Evolutionary conservation across 2,888 invertebrate species (phyloP).

Genomic region (Athalia cordata): DNA sequence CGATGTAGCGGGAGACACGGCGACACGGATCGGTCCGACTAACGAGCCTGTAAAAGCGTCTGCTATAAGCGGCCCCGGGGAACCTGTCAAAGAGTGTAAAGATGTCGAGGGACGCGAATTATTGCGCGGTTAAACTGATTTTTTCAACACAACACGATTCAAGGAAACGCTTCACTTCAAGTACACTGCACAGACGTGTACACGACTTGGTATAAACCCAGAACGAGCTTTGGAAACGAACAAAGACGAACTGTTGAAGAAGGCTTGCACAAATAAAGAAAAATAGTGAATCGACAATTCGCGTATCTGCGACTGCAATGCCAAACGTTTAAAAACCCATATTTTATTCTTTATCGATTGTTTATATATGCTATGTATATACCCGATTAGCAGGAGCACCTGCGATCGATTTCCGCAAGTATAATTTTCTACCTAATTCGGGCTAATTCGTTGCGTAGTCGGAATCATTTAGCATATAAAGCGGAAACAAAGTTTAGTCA

Average conservation of each 20-base stretch:
- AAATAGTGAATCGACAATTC: too few species aligned
- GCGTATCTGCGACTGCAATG: too few species aligned
- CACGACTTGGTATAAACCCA: not conserved
- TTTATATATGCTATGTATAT: too few species aligned
- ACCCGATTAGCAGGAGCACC: not conserved
- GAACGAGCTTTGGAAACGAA: conserved; percentile 15
- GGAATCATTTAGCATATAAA: too few species aligned
- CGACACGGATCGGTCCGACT: conserved; percentile 40
- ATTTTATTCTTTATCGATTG: not conserved
- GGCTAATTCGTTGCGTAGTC: too few species aligned
- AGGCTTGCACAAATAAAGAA: not conserved
- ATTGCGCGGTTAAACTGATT: conserved; percentile 44
- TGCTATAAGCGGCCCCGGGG: conserved; percentile 34
- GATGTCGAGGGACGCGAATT: conserved; percentile 45
- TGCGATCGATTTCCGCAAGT: not conserved
- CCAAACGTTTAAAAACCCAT: too few species aligned
- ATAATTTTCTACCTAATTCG: not conserved
- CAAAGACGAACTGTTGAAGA: conserved; percentile 22
- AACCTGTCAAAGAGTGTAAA: conserved; percentile 45
- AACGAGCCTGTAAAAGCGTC: conserved; percentile 44
- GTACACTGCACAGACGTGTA: not conserved
- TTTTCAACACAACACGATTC: conserved; percentile 30
- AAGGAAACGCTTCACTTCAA: conserved; percentile 17
- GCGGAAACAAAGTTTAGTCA: too few species aligned
- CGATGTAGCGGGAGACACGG: conserved; percentile 16